These are phyloP conservation scores for Tonatia bakeri DNA, from an alignment of 2,113 vertebrate species.

Conservation along the genomic window DNA sequence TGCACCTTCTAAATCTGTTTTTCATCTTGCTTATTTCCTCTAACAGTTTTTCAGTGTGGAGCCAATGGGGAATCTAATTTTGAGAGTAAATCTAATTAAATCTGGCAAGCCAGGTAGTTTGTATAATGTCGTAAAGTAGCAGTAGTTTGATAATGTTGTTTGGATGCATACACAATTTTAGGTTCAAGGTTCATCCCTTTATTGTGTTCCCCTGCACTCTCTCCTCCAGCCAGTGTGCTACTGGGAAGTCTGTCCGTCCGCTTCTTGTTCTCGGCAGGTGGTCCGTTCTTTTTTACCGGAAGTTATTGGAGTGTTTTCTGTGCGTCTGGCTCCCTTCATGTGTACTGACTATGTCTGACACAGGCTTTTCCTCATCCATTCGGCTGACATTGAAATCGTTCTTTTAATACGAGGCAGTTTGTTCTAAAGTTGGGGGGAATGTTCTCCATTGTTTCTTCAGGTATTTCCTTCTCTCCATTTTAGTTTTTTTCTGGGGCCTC, in stretches of 20 bases:
- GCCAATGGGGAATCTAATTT: not conserved
- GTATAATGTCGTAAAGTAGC: not conserved
- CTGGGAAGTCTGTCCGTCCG: not conserved
- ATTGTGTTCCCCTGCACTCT: not conserved
- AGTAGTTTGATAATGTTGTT: not conserved
- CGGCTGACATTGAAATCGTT: not conserved
- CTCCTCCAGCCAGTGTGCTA: not conserved
- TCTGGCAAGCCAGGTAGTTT: not conserved
- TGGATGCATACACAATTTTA: not conserved
- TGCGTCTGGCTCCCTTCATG: not conserved
- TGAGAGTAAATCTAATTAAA: not conserved
- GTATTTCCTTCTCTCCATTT: not conserved
- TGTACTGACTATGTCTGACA: not conserved
- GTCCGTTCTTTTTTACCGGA: not conserved
- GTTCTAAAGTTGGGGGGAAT: not conserved
- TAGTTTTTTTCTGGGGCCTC: not conserved
- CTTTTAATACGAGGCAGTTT: not conserved
- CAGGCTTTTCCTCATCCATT: not conserved
- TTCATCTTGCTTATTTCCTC: not conserved
- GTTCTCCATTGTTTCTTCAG: not conserved
- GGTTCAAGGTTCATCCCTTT: not conserved
- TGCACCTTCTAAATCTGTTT: not conserved
- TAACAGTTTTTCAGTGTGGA: not conserved
- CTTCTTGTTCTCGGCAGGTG: not conserved
- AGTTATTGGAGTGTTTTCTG: not conserved